Base-by-base conservation (phyloP, 2,888 invertebrate species). In the Taenaris catops region DNA sequence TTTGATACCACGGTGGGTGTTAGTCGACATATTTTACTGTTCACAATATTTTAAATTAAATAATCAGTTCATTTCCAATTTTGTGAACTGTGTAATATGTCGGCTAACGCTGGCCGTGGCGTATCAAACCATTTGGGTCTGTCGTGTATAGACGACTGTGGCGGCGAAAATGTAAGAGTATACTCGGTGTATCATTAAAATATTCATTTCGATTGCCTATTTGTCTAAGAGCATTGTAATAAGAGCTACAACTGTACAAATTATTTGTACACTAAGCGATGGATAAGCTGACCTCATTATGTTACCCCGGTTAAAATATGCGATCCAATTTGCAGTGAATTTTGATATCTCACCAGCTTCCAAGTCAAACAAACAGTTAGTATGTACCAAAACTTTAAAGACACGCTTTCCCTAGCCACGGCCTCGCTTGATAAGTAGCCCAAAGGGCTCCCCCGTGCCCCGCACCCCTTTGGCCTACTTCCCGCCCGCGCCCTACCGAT, bases 381-480 rank as follows among this genome's bases (percentile, higher is more conserved):
- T 49, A 42, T 48, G 46, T 25, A 48, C 52, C 49, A 41, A 57
- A 76, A 75, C 66, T 64, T 68, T 74, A 63, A 62, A 75, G 72
- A 73, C 72, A 65, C 73, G 78, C 81, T 83, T 81, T 81, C 78
- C 72, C 73, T 51, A 50, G 50, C 49, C 57, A 46, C 51, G 53
- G 51, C 53, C 46, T 46, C 51, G 68, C 72, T 53, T 69, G 80
- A 76, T 81, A 80, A 84, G 80, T 81, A 73, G 78, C 76, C 79
- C 75, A 78, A 49, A 83, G 83, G 86, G 83, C 74, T 74, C 70
- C 74, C 76, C 76, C 41, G 24, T 41, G 25, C 20, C 71, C 65
- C 72, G 46, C 46, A 31, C 58, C 52, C 49, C 55, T 44, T 36
- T 48, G 60, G 57, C 60, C 60, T 46, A 60, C 48, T 50, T 58